Base-by-base conservation (phyloP, 1,140 invertebrate species). In the Thaumatotibia leucotreta region DNA sequence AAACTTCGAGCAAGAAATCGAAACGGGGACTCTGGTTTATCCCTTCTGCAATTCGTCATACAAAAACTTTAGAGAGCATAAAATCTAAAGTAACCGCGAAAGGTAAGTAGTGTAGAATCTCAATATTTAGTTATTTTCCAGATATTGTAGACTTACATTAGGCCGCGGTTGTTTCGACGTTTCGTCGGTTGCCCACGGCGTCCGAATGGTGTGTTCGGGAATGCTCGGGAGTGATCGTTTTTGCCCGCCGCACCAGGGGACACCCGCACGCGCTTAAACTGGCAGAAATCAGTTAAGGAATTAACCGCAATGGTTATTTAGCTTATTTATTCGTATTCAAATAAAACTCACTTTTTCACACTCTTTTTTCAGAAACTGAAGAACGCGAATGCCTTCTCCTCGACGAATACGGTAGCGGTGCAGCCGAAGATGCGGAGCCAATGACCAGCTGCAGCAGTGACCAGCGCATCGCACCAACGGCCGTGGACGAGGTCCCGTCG, bases 341-440 rank as follows among this genome's bases (percentile, higher is more conserved):
- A n/a, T n/a, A n/a, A n/a, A n/a, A n/a, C n/a, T n/a, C n/a, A n/a
- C n/a, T n/a, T n/a, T n/a, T n/a, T n/a, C n/a, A n/a, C n/a, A n/a
- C n/a, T n/a, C n/a, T n/a, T n/a, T 52, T 54, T 76, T 23, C 68
- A 91, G 86, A 87, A 70, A 86, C 85, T 14, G 91, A 92, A 74
- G 91, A 92, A 66, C 77, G 91, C 4, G 92, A 92, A 76, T 92
- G 91, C 73, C 83, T 92, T 33, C 80, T 93, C 1, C 77, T 92
- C 4, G 92, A 92, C 66, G 91, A 92, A 65, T 93, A 92, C 66
- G 84, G 82, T 11, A 84, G 85, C 17, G 85, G 86, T 73, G 75
- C 79, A n/a, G 74, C 77, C 31, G 88, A 88, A 70, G 86, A 88
- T 23, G 66, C 73, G 2, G 81, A 86, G 31, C 85, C 82, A 58